Evolutionary conservation across 2,113 vertebrate species (phyloP).

Genomic region (Corythaeola cristata): DNA sequence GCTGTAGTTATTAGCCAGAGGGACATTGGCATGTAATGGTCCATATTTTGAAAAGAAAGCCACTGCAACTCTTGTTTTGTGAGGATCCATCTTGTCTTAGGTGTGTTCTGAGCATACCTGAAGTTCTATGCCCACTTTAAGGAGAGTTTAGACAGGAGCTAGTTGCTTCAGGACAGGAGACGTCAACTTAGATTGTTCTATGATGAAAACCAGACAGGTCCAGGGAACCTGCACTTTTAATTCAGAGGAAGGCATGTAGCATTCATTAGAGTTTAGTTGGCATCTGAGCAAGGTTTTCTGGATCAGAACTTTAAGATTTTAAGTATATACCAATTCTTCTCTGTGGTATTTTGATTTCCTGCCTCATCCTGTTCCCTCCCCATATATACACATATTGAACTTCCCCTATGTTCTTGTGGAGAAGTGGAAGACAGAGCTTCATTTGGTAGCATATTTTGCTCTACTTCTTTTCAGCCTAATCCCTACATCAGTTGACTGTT

Average conservation of each 20-base stretch:
- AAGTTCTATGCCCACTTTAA: neutral
- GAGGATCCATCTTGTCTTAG: neutral
- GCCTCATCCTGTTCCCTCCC: neutral
- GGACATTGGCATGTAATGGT: neutral
- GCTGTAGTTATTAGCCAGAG: neutral
- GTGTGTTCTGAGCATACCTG: neutral
- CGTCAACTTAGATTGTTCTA: neutral
- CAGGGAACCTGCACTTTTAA: neutral
- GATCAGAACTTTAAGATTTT: neutral
- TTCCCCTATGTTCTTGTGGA: neutral
- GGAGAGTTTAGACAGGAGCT: neutral
- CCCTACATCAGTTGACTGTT: neutral
- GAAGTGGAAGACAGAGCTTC: neutral
- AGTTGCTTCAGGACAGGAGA: neutral
- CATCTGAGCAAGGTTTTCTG: neutral
- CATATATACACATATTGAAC: too few relatives aligned
- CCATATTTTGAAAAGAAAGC: neutral
- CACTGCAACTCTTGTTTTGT: neutral
- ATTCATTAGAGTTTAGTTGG: neutral
- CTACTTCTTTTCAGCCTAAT: neutral
- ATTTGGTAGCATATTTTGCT: neutral
- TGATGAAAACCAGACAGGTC: neutral
- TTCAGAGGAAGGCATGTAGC: neutral
- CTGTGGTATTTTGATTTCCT: neutral
- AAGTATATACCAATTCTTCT: neutral